phyloP scores from a whole-genome alignment of 1,140 invertebrate genomes.

The Drosophila ananassae region DNA sequence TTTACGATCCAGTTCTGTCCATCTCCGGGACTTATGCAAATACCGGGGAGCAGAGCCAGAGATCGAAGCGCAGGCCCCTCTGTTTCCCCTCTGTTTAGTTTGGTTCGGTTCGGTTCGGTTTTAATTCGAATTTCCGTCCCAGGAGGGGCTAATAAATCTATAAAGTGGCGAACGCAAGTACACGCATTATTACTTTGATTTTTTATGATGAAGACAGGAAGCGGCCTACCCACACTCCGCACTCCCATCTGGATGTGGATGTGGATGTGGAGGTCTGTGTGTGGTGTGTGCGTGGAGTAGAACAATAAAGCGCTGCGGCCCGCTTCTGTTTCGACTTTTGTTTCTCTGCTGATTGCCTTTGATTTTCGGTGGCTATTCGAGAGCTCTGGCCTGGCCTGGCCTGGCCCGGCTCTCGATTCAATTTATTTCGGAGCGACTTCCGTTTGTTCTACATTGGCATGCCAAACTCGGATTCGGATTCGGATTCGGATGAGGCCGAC shows the following conservation, averaged over 20 bases:
- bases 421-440: constrained; percentile 77
- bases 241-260: not conserved
- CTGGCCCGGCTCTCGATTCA: constrained; percentile 58
- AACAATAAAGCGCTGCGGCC: constrained; percentile 56
- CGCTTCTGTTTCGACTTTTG: constrained; percentile 40
- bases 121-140: constrained; percentile 80
- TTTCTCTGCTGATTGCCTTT: constrained; percentile 45
- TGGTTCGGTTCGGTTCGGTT: constrained; percentile 36
- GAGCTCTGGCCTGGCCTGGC: constrained; percentile 43
- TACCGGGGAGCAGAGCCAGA: constrained; percentile 36
- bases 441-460: constrained; percentile 80
- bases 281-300: constrained; percentile 14
- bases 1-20: constrained; percentile 16
- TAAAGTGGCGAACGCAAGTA: constrained; percentile 82
- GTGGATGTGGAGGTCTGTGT: not conserved
- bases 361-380: constrained; percentile 42
- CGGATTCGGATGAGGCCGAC: not conserved
- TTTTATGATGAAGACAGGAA: constrained; percentile 81
- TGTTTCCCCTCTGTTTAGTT: no score
- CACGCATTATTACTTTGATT: constrained; percentile 83
- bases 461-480: constrained; percentile 33
- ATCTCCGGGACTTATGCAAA: constrained; percentile 50
- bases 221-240: constrained; percentile 45
- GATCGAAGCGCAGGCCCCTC: constrained; percentile 37
- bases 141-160: constrained; percentile 73